Evolutionary conservation across 2,797 vertebrate genomes (phyloP).

Genomic region (Poeciliopsis turneri): DNA sequence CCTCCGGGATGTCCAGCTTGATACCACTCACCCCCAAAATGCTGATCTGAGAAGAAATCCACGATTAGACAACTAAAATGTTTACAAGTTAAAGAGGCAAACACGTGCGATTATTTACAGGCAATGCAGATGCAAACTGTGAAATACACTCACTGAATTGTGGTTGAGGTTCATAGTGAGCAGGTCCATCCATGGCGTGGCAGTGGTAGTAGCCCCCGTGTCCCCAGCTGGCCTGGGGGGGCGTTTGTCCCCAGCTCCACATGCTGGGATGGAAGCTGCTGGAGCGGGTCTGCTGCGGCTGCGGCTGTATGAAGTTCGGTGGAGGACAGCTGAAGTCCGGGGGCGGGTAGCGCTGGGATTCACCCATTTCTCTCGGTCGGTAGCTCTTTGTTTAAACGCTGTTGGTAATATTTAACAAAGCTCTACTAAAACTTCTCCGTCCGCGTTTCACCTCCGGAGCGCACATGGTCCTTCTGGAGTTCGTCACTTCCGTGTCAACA

Average conservation of each 20-base stretch:
- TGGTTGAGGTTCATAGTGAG: conserved; percentile 10
- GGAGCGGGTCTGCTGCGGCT: conserved; percentile 25
- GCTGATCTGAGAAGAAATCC: conserved; percentile 49
- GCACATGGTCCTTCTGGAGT: conserved; percentile 52
- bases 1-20: conserved; percentile 51
- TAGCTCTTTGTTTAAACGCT: background rate
- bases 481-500: conserved; percentile 66
- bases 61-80: background rate
- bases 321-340: conserved; percentile 68
- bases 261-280: conserved; percentile 72
- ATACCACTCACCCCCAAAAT: conserved; percentile 44
- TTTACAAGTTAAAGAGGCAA: background rate
- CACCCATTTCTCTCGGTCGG: conserved; percentile 33
- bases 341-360: conserved; percentile 65
- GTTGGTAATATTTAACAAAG: background rate
- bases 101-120: background rate
- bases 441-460: conserved; percentile 28
- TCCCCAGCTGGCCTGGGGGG: conserved; percentile 41
- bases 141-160: conserved; percentile 42
- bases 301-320: conserved; percentile 45
- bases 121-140: background rate
- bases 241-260: conserved; percentile 75
- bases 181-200: background rate
- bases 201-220: conserved; percentile 35
- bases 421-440: background rate